A percentile compares a stretch with the other conserved stretches of the same genome.
Evolutionary conservation across 2,113 vertebrate genomes (phyloP).

Genomic region (Menura novaehollandiae): DNA sequence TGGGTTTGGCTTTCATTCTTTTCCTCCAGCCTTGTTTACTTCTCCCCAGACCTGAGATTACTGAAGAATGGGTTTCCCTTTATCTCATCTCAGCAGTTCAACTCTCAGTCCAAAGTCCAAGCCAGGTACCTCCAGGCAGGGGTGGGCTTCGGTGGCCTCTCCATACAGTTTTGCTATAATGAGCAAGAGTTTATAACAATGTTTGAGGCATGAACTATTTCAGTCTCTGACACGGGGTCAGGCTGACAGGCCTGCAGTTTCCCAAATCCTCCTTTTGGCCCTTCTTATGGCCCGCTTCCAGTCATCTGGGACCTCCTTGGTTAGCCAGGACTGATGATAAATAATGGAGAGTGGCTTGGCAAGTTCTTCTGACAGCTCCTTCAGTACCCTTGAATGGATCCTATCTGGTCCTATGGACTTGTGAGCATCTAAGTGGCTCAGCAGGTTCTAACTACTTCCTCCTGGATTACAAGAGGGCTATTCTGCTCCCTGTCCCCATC

Average conservation of each 20-base stretch:
- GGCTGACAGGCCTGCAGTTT: background rate
- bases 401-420: fast-evolving
- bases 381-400: background rate
- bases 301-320: background rate
- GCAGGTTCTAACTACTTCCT: background rate
- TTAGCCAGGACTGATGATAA: background rate
- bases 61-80: too few relatives aligned
- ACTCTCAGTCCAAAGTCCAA: too few relatives aligned
- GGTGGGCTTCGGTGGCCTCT: too few relatives aligned
- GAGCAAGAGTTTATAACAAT: too few relatives aligned
- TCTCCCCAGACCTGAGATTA: too few relatives aligned
- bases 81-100: too few relatives aligned
- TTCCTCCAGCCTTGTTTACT: too few relatives aligned
- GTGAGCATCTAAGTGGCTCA: background rate
- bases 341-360: fast-evolving
- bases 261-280: background rate
- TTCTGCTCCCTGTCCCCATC: background rate
- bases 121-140: too few relatives aligned
- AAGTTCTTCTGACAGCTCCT: background rate
- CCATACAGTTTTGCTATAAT: too few relatives aligned
- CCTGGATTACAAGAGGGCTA: background rate
- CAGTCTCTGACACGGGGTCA: too few relatives aligned
- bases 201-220: too few relatives aligned
- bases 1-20: too few relatives aligned
- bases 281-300: background rate